These are phyloP conservation scores for Hafferia zeledoni DNA, from an alignment of 2,797 vertebrate genomes.

Conservation along the genomic window DNA sequence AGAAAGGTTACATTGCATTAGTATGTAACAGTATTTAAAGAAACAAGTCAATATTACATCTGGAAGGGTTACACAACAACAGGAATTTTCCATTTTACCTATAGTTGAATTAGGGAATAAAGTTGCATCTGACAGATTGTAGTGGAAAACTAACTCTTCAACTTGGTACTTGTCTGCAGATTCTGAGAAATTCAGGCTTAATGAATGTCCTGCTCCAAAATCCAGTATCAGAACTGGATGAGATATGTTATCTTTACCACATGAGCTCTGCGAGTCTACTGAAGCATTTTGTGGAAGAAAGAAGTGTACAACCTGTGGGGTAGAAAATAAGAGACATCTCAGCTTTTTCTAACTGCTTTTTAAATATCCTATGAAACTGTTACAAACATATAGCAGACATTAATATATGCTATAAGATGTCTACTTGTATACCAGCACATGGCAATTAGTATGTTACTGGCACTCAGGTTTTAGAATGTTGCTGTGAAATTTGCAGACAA, in stretches of 20 bases:
- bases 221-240: constrained; percentile 73
- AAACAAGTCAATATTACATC: neutral
- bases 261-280: constrained; percentile 80
- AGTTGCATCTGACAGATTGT: constrained; percentile 85
- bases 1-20: neutral
- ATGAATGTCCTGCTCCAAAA: constrained; percentile 81
- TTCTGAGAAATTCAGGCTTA: constrained; percentile 84
- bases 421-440: neutral
- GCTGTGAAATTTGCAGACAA: neutral
- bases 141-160: constrained; percentile 78
- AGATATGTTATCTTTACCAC: constrained; percentile 69
- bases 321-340: neutral
- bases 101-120: constrained; percentile 80
- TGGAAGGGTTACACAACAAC: neutral
- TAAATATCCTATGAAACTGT: neutral
- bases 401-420: neutral
- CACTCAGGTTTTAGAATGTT: neutral
- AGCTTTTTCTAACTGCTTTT: neutral
- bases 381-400: neutral
- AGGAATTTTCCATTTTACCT: constrained; percentile 74
- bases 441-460: neutral
- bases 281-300: constrained; percentile 77
- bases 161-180: constrained; percentile 77
- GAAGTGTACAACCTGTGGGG: constrained; percentile 72
- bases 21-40: neutral